These are phyloP conservation scores for Cyclophora punctaria DNA, from an alignment of 2,888 invertebrate species.

Conservation along the genomic window DNA sequence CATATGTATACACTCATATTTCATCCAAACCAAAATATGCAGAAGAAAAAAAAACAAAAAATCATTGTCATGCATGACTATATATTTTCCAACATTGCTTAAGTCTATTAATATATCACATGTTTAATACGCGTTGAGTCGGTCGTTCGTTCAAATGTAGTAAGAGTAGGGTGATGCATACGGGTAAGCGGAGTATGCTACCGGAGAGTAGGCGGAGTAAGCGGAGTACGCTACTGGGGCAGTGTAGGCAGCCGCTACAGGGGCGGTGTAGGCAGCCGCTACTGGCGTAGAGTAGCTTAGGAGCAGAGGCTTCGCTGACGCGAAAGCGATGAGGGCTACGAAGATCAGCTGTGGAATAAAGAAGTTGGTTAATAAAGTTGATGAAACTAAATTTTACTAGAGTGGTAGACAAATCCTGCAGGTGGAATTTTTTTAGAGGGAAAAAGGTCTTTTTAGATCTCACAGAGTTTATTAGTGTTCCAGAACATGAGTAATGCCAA, in stretches of 20 bases:
- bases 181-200: conserved; percentile 41
- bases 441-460: too few species aligned
- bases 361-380: too few species aligned
- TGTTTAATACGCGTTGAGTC: too few species aligned
- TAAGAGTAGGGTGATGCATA: conserved; percentile 47
- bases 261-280: conserved; percentile 42
- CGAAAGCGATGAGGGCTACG: conserved; percentile 68
- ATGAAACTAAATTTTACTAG: too few species aligned
- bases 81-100: background rate
- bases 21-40: too few species aligned
- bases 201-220: conserved; percentile 38
- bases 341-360: conserved; percentile 57
- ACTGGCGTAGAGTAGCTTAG: conserved; percentile 38
- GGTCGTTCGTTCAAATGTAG: conserved; percentile 22
- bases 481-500: too few species aligned
- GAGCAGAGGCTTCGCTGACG: conserved; percentile 34
- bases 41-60: too few species aligned
- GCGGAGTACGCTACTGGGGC: conserved; percentile 51
- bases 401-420: too few species aligned
- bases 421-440: too few species aligned
- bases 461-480: too few species aligned
- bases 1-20: too few species aligned
- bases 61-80: background rate
- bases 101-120: too few species aligned
- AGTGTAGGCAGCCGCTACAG: conserved; percentile 36